A percentile compares a stretch with the other conserved stretches of the same genome.
These are phyloP conservation scores for Tetropium fuscum DNA, from an alignment of 2,888 invertebrate species.

Conservation along the genomic window DNA sequence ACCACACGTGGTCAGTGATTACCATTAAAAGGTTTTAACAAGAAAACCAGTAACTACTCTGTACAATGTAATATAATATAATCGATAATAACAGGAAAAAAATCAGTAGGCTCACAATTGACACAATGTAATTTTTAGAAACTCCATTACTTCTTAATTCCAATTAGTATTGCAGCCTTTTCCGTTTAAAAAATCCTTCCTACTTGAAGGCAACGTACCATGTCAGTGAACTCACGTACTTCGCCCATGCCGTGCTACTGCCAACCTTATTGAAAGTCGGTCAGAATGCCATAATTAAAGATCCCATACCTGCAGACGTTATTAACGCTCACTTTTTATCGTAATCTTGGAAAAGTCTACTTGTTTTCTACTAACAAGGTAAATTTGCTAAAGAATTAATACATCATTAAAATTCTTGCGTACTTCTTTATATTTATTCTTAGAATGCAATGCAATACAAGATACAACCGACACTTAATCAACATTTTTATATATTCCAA, in stretches of 20 bases:
- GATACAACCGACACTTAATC: background rate
- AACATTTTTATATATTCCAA: too few species aligned
- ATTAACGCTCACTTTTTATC: slow-evolving; percentile 20
- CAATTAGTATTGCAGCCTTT: background rate
- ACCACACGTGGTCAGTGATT: too few species aligned
- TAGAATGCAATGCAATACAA: background rate
- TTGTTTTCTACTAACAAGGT: background rate
- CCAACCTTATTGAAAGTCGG: slow-evolving; percentile 21
- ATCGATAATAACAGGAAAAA: too few species aligned
- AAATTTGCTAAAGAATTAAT: background rate
- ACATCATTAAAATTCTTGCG: slow-evolving; percentile 1
- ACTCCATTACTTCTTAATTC: slow-evolving; percentile 9
- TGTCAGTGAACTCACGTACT: slow-evolving; percentile 20
- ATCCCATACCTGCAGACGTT: background rate
- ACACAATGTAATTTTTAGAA: too few species aligned
- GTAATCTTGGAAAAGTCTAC: slow-evolving; percentile 10
- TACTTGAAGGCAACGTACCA: background rate
- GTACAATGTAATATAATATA: too few species aligned
- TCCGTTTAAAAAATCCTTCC: slow-evolving; percentile 3
- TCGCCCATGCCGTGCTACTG: background rate
- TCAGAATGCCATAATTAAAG: slow-evolving; percentile 16
- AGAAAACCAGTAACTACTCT: too few species aligned
- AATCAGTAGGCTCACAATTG: too few species aligned
- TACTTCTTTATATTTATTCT: background rate
- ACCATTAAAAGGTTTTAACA: too few species aligned